Evolutionary conservation across 2,797 vertebrate genomes (phyloP), one percentile per base, ranked within the genome.

Genomic region (Anomalospiza imberbis): DNA sequence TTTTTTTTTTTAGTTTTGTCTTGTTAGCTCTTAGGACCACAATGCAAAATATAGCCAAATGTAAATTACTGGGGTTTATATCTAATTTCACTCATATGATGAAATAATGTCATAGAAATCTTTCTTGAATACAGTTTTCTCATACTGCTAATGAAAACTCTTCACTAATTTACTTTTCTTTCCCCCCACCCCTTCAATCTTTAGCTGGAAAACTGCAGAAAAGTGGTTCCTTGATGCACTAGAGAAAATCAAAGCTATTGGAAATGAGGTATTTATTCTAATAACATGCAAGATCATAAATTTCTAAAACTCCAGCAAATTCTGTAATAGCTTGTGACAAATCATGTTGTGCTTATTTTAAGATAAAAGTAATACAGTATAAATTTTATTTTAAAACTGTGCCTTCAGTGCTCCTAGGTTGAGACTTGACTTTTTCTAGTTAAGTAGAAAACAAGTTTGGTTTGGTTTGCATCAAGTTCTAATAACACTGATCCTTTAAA

Each of bases 231-330:
- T 99, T 20, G 99, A 99, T 97, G 99, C 99, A 67, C 98, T 99
- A 98, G 99, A 99, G 95, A 99, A 99, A 98, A 99, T 99, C 90
- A 99, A 99, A 98, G 99, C 99, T 96, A 99, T 99, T 96, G 99
- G 99, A 88, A 99, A 99, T 85, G 99, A 99, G 99, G 99, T 99
- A 98, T 93, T 73, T 68, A 89, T 85, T 74, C 38, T 51, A 91
- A 32, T 80, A 67, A 80, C 44, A 14, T 45, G 8, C 60, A n/a
- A 2, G 0, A n/a, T 53, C 34, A 34, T 50, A n/a, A 48, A 73
- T 90, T 10, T 62, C 9, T 73, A 66, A 48, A 89, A 61, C 15
- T 70, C 14, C 13, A 42, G 29, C 9, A 55, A 89, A 55, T 76
- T 76, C 18, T 89, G 9, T 61, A 68, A 5, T 67, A 42, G 34